A percentile compares a stretch with the other conserved stretches of the same genome.
These are phyloP conservation scores for Psittacara wagleri DNA, from an alignment of 2,113 vertebrate species.

Conservation along the genomic window DNA sequence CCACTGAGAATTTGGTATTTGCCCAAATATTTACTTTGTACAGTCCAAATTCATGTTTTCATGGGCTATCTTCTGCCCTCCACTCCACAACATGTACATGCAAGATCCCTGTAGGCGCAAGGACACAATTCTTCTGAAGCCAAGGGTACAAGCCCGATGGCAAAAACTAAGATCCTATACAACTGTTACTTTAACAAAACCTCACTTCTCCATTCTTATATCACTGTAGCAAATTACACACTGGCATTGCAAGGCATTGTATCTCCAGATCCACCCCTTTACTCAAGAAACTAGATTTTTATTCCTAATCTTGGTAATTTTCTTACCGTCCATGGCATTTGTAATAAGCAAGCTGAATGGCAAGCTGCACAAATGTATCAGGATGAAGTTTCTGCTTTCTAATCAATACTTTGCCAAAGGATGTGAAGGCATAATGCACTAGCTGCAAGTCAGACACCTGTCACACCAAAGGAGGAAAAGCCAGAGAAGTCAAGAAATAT, in stretches of 20 bases:
- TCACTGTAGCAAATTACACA: not conserved
- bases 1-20: rapidly evolving
- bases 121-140: not conserved
- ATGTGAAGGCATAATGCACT: conserved; percentile 81
- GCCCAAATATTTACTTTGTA: not conserved
- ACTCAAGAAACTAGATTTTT: not conserved
- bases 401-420: conserved; percentile 88
- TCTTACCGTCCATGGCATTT: conserved; percentile 82
- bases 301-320: not conserved
- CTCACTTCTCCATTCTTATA: not conserved
- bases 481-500: not conserved
- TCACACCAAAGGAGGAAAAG: not conserved
- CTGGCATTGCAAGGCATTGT: not conserved
- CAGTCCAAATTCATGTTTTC: not conserved
- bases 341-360: conserved; percentile 90
- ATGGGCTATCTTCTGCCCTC: not conserved
- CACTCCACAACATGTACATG: rapidly evolving
- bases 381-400: conserved; percentile 88
- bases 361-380: conserved; percentile 92
- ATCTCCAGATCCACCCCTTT: not conserved
- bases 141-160: not conserved
- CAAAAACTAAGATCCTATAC: not conserved
- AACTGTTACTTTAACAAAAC: not conserved
- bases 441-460: conserved; percentile 86
- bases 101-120: not conserved